Conservation (phyloP, 2,113 vertebrate genomes). For the Burhinus bistriatus region DNA sequence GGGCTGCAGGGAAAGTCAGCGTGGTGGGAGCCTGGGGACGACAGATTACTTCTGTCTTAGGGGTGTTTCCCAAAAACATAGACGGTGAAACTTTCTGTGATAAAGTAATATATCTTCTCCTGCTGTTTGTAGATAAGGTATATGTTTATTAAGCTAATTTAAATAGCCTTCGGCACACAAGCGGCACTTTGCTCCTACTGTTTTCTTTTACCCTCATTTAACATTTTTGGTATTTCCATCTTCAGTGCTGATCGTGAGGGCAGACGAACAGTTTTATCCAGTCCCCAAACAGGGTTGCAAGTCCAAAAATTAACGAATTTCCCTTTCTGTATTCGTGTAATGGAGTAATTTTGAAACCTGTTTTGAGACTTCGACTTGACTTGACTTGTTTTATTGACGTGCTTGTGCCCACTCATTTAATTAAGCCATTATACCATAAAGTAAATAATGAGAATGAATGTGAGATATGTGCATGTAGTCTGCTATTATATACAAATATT, state of each 20-base stretch:
- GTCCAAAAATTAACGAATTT: slow-evolving; percentile 44
- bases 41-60: slow-evolving; percentile 74
- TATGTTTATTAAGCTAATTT: slow-evolving; percentile 69
- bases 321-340: slow-evolving; percentile 28
- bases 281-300: background rate
- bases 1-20: slow-evolving; percentile 39
- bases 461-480: slow-evolving; percentile 17
- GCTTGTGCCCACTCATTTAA: slow-evolving; percentile 63
- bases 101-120: slow-evolving; percentile 67
- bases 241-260: background rate
- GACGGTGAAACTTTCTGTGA: slow-evolving; percentile 70
- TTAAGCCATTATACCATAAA: slow-evolving; percentile 66
- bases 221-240: background rate
- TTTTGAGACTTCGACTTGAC: slow-evolving; percentile 61
- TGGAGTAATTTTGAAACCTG: slow-evolving; percentile 55
- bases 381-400: slow-evolving; percentile 67
- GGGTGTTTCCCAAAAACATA: slow-evolving; percentile 76
- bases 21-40: slow-evolving; percentile 71
- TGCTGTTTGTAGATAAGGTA: slow-evolving; percentile 77
- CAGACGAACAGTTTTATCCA: background rate
- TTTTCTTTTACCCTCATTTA: slow-evolving; percentile 17
- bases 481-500: slow-evolving; percentile 35
- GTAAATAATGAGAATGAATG: slow-evolving; percentile 62
- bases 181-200: slow-evolving; percentile 33
- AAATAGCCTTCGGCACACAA: slow-evolving; percentile 24